Conservation (phyloP, 2,888 invertebrate genomes). For the Isoperla grammatica region DNA sequence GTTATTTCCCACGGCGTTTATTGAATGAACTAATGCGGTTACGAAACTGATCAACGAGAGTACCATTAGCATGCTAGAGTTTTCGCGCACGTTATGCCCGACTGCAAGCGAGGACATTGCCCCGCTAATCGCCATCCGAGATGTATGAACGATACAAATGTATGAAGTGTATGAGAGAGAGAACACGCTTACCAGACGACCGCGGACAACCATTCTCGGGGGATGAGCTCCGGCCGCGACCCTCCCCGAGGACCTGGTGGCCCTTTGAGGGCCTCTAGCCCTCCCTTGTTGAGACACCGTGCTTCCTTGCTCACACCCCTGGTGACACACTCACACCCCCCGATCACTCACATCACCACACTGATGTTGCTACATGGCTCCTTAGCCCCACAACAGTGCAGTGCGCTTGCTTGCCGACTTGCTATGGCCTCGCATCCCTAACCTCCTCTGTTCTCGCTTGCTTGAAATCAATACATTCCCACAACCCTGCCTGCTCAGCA, state of each 20-base stretch:
- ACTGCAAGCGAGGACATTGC: too few species aligned
- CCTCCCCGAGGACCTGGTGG: slow-evolving; percentile 20
- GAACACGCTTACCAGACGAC: slow-evolving; percentile 25
- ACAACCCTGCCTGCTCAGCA: slow-evolving; percentile 9
- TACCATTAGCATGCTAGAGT: too few species aligned
- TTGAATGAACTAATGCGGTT: too few species aligned
- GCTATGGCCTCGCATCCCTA: slow-evolving; percentile 8
- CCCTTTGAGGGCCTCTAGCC: slow-evolving; percentile 25
- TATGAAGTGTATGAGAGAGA: background rate
- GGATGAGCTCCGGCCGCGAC: slow-evolving; percentile 22
- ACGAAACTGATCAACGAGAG: too few species aligned
- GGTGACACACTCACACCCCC: slow-evolving; percentile 15
- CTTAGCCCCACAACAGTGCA: slow-evolving; percentile 3
- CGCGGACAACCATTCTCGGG: slow-evolving; percentile 29
- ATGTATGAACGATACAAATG: too few species aligned
- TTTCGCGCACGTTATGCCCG: too few species aligned
- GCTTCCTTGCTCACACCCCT: slow-evolving; percentile 6
- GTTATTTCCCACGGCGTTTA: too few species aligned
- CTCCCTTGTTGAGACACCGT: slow-evolving; percentile 29
- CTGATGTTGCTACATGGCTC: slow-evolving; percentile 1
- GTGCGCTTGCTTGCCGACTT: slow-evolving; percentile 10
- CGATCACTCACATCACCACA: background rate
- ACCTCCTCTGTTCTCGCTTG: slow-evolving; percentile 13
- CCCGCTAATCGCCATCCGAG: too few species aligned
- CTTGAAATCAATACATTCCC: slow-evolving; percentile 14